These are phyloP conservation scores for Dendropsophus ebraccatus DNA, from an alignment of 2,113 vertebrate genomes.

Conservation along the genomic window DNA sequence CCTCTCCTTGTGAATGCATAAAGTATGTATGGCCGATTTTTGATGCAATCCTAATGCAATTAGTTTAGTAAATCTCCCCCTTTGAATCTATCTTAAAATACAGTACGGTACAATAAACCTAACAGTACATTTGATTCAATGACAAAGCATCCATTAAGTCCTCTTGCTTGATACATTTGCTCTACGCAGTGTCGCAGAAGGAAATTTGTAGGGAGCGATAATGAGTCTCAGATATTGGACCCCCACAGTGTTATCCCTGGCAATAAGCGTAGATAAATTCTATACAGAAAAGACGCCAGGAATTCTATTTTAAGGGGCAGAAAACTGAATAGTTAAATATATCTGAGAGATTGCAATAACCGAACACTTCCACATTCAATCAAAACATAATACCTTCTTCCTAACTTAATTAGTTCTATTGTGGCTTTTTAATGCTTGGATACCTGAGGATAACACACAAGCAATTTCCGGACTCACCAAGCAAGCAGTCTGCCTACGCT, in stretches of 20 bases:
- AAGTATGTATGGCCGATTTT: too few species aligned
- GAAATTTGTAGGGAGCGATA: not conserved
- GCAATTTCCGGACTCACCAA: slow-evolving; percentile 11
- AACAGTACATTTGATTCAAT: not conserved
- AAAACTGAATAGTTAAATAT: slow-evolving; percentile 15
- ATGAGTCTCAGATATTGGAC: not conserved
- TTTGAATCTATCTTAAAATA: not conserved
- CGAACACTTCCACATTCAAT: slow-evolving; percentile 25
- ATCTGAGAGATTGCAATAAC: not conserved
- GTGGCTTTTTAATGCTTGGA: slow-evolving; percentile 12
- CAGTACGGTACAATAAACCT: not conserved
- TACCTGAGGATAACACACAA: slow-evolving; percentile 12
- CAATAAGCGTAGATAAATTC: not conserved
- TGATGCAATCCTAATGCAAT: too few species aligned
- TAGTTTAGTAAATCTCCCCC: too few species aligned
- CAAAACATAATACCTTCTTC: slow-evolving; percentile 39
- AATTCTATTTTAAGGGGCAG: not conserved
- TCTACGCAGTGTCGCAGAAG: not conserved
- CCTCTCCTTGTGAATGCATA: too few species aligned
- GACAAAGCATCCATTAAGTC: not conserved
- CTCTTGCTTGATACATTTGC: not conserved
- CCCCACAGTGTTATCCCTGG: not conserved
- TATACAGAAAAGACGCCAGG: not conserved
- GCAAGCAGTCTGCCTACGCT: not conserved
- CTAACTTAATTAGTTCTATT: slow-evolving; percentile 37